These are phyloP conservation scores for Coenobita brevimanus DNA, from an alignment of 1,140 invertebrate species.

Conservation along the genomic window DNA sequence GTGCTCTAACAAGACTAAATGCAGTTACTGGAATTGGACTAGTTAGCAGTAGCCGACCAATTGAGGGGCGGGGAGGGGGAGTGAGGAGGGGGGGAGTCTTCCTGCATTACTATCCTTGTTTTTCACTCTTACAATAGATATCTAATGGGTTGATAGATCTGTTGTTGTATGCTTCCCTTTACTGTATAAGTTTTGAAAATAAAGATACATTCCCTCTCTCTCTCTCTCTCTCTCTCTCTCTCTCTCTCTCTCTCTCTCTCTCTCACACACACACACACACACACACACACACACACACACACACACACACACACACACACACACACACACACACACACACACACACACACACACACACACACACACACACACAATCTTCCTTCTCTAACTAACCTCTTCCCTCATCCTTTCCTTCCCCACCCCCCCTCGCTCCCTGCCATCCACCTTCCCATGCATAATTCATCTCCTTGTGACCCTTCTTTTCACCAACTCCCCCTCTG, in stretches of 20 bases:
- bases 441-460: no score
- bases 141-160: no score
- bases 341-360: conserved; percentile 14
- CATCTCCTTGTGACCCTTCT: no score
- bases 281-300: conserved; percentile 16
- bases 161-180: no score
- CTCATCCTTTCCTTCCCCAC: not conserved
- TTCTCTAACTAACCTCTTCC: no score
- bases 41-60: no score
- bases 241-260: conserved; percentile 27
- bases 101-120: no score
- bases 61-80: not conserved
- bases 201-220: no score
- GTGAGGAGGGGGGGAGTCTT: not conserved
- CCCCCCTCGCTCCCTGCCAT: not conserved
- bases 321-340: conserved; percentile 14
- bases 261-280: conserved; percentile 19
- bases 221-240: conserved; percentile 12
- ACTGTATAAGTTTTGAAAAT: no score
- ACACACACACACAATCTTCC: not conserved
- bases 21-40: no score
- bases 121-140: no score
- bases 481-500: not conserved
- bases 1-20: no score
- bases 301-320: conserved; percentile 14